These are phyloP conservation scores for Alfaro cultratus DNA, from an alignment of 2,797 vertebrate genomes.

Conservation along the genomic window DNA sequence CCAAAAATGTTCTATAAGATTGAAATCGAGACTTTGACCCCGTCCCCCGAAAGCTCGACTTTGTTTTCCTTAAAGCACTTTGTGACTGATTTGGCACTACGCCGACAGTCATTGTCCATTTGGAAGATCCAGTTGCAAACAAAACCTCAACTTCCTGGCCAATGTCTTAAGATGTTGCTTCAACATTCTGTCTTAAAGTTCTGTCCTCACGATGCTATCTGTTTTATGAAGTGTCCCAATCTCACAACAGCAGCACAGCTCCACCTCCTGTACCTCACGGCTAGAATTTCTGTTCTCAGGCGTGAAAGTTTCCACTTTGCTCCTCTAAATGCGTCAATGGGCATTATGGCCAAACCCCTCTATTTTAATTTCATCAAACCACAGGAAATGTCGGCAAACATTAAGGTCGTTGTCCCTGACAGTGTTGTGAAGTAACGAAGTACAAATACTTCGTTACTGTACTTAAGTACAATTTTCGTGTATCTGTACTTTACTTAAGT, in stretches of 20 bases:
- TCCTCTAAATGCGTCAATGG: neutral
- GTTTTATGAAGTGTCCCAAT: neutral
- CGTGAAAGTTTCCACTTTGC: neutral
- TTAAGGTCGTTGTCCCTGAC: neutral
- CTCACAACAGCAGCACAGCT: neutral
- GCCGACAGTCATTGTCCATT: neutral
- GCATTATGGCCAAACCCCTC: neutral
- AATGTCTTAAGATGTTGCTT: neutral
- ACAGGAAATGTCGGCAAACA: neutral
- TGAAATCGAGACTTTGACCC: neutral
- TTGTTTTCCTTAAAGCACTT: neutral
- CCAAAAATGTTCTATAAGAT: neutral
- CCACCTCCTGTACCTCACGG: too few relatives aligned
- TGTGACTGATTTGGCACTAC: neutral
- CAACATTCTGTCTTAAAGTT: neutral
- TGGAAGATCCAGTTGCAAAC: neutral
- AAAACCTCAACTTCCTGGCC: neutral
- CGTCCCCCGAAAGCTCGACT: neutral
- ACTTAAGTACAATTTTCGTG: too few relatives aligned
- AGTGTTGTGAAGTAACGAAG: too few relatives aligned
- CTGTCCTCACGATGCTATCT: neutral
- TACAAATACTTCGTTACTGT: too few relatives aligned
- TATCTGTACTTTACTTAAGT: too few relatives aligned
- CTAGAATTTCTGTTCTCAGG: neutral
- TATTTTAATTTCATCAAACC: neutral